A percentile compares a stretch with the other conserved stretches of the same genome.
These are phyloP conservation scores for Cheumatopsyche charites DNA, from an alignment of 1,140 invertebrate species.

Conservation along the genomic window DNA sequence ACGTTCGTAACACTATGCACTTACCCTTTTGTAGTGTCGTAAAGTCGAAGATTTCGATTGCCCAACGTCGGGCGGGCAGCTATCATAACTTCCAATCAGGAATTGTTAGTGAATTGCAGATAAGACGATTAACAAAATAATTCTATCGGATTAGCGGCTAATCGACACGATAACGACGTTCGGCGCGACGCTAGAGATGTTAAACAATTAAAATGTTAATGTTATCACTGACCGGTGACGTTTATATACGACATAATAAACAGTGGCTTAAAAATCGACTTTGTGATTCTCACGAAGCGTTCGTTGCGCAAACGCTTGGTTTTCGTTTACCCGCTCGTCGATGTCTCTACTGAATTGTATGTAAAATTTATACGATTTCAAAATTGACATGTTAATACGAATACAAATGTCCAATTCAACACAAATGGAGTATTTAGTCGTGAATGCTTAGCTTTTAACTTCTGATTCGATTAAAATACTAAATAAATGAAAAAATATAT, in stretches of 20 bases:
- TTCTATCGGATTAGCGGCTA: constrained; percentile 7
- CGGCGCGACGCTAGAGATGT: not conserved
- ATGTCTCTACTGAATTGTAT: not conserved
- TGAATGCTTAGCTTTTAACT: too few relatives aligned
- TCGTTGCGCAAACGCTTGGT: not conserved
- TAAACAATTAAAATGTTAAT: constrained; percentile 17
- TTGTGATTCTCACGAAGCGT: not conserved
- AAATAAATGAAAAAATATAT: too few relatives aligned
- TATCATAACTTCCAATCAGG: constrained; percentile 21
- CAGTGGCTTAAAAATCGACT: not conserved
- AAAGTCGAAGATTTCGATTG: constrained; percentile 5
- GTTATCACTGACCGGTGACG: constrained; percentile 9
- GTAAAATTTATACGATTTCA: too few relatives aligned
- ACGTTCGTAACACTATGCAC: not conserved
- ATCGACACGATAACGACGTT: constrained; percentile 1
- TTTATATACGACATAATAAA: not conserved
- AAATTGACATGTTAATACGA: too few relatives aligned
- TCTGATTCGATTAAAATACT: too few relatives aligned
- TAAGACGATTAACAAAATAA: constrained; percentile 22
- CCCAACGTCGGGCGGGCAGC: not conserved
- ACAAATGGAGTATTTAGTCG: too few relatives aligned
- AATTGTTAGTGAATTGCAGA: constrained; percentile 19
- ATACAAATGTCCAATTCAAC: too few relatives aligned
- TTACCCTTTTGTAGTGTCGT: constrained; percentile 17
- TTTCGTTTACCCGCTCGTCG: not conserved